phyloP scores from a whole-genome alignment of 1,140 invertebrate genomes.

The Lanistes nyassanus region DNA sequence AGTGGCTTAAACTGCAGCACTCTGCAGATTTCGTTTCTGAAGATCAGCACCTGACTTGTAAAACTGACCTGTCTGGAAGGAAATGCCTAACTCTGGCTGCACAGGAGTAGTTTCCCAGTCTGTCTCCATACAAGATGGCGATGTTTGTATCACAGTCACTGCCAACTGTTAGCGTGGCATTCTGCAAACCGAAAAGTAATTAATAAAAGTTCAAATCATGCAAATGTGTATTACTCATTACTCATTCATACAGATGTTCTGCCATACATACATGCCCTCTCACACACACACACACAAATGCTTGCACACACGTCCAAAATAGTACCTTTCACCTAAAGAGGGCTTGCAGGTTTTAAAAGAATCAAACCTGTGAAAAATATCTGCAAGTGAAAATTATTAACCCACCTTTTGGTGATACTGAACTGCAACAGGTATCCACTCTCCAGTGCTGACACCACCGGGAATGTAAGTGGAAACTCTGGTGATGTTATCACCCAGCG shows the following conservation, averaged over 20 bases:
- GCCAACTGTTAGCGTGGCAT: constrained; percentile 81
- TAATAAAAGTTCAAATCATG: neutral
- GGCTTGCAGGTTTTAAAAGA: too few species aligned
- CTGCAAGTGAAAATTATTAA: constrained; percentile 20
- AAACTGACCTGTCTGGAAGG: constrained; percentile 72
- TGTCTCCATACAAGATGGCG: constrained; percentile 75
- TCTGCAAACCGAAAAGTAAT: constrained; percentile 70
- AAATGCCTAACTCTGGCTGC: constrained; percentile 75
- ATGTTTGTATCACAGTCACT: constrained; percentile 92
- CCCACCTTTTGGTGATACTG: constrained; percentile 86
- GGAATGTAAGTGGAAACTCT: constrained; percentile 75
- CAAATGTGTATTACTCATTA: too few species aligned
- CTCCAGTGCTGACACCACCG: constrained; percentile 84
- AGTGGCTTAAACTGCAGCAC: too few species aligned
- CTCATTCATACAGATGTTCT: neutral
- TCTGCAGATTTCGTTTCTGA: too few species aligned
- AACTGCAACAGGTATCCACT: constrained; percentile 92
- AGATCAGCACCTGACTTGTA: neutral
- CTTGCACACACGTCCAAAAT: neutral
- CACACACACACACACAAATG: too few species aligned
- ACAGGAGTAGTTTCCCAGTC: constrained; percentile 83
- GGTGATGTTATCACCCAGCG: constrained; percentile 81
- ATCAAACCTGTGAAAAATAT: neutral
- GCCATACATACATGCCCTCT: neutral
- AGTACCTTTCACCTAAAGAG: neutral